Evolutionary conservation across 2,888 invertebrate genomes (phyloP).

Genomic region (Ashinkailepas kermadecensis): DNA sequence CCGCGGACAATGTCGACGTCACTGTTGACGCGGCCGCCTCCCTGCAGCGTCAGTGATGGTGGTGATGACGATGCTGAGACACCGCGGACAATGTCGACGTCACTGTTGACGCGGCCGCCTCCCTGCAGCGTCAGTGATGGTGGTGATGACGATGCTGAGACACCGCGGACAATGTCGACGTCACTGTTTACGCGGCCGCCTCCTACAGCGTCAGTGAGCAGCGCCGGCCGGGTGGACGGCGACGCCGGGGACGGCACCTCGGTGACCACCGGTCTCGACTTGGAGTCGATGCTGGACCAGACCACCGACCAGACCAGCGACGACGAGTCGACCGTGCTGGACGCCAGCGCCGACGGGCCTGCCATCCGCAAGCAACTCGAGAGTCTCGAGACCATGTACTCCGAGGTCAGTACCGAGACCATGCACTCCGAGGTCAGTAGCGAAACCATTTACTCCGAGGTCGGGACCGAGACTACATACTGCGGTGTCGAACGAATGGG

Average conservation of each 20-base stretch:
- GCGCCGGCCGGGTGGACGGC: neutral
- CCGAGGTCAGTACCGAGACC: conserved; percentile 52
- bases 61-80: no score
- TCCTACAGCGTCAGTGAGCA: conserved; percentile 21
- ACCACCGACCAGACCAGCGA: conserved; percentile 47
- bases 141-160: no score
- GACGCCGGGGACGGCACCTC: conserved; percentile 38
- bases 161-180: no score
- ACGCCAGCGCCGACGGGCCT: conserved; percentile 56
- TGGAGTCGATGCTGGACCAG: conserved; percentile 63
- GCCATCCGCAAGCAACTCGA: conserved; percentile 71
- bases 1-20: no score
- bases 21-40: no score
- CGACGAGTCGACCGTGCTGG: conserved; percentile 54
- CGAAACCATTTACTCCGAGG: no score
- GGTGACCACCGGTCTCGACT: conserved; percentile 34
- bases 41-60: neutral
- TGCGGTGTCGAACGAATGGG: no score
- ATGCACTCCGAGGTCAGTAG: no score
- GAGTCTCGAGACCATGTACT: conserved; percentile 78
- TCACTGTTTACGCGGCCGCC: no score
- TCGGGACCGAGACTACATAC: no score
- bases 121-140: neutral
- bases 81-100: no score
- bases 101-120: no score